Conservation (phyloP, 2,888 invertebrate genomes). For the Caenorhabditis imperialis region DNA sequence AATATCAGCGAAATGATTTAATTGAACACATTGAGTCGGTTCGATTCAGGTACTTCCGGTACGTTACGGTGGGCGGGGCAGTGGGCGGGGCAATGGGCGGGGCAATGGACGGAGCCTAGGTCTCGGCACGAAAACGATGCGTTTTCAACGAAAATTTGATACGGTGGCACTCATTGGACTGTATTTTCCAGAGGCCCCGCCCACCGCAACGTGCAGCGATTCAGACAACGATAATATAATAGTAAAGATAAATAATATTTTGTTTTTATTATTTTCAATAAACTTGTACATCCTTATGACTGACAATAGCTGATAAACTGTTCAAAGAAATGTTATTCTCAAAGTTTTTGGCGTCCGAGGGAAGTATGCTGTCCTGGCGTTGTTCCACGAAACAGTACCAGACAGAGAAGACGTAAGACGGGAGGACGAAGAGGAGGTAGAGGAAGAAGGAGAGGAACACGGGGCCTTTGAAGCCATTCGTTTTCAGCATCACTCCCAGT, state of each 20-base stretch:
- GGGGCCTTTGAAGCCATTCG: conserved; percentile 20
- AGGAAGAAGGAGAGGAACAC: conserved; percentile 22
- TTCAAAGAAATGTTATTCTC: conserved; percentile 30
- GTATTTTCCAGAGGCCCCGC: too few species aligned
- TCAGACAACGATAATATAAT: too few species aligned
- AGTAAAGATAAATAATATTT: conserved; percentile 10
- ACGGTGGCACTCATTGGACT: too few species aligned
- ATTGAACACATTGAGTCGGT: too few species aligned
- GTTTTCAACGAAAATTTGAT: too few species aligned
- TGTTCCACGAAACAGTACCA: conserved; percentile 38
- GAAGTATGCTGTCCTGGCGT: conserved; percentile 27
- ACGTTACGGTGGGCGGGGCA: too few species aligned
- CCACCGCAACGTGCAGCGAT: too few species aligned
- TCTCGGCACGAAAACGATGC: too few species aligned
- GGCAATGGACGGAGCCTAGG: too few species aligned
- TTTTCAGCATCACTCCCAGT: conserved; percentile 31
- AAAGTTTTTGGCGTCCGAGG: conserved; percentile 11
- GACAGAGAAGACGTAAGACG: conserved; percentile 33
- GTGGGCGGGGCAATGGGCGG: too few species aligned
- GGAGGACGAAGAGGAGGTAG: conserved; percentile 26
- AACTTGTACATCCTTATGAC: conserved; percentile 39
- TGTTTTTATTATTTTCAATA: conserved; percentile 13
- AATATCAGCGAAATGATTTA: too few species aligned
- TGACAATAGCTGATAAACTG: conserved; percentile 27
- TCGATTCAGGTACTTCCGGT: too few species aligned